Evolutionary conservation across 2,797 vertebrate genomes (phyloP), one percentile per base, ranked within the genome.

Genomic region (Mormyrops boulengeri): DNA sequence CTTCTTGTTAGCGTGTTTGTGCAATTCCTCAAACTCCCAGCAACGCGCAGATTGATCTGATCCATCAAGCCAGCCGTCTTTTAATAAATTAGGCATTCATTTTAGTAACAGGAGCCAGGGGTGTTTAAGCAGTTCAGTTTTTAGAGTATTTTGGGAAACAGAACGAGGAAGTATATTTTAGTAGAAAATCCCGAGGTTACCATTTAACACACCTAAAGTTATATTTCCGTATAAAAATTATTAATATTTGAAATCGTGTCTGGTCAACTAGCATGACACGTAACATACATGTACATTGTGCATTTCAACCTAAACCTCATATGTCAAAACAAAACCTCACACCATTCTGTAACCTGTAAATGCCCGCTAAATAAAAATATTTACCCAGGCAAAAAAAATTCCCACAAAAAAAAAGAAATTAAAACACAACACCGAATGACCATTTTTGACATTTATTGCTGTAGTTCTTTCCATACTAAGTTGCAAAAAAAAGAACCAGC

Each of bases 361-460:
- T 0, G 8, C 44, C 82, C 4, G 44, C 80, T 49, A 44, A 84
- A 84, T 19, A n/a, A 47, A 47, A 84, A 49, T 84, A 84, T 50
- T 84, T 84, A 50, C 47, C 11, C 11, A 73, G 4, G 30, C 12
- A 30, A 22, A 85, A 26, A 4, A 1, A 0, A 4, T 1, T 0
- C 17, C 2, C 7, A 1, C n/a, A 22, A 3, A 41, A n/a, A 26
- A 85, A 50, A 47, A 22, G 17, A 34, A 49, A 55, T 53, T 9
- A 86, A 55, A 86, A 26, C 9, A 19, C 3, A 12, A 86, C 84
- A 86, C 50, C 55, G 2, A 87, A n/a, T 11, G 26, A 87, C 26
- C 47, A 57, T n/a, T 57, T 87, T 22, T 41, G 26, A 17, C 34
- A 73, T 90, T 90, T 90, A 90, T 90, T 90, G 38, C 17, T 30